Evolutionary conservation across 1,140 invertebrate species (phyloP).

Genomic region (Pemphigus obesinymphae): DNA sequence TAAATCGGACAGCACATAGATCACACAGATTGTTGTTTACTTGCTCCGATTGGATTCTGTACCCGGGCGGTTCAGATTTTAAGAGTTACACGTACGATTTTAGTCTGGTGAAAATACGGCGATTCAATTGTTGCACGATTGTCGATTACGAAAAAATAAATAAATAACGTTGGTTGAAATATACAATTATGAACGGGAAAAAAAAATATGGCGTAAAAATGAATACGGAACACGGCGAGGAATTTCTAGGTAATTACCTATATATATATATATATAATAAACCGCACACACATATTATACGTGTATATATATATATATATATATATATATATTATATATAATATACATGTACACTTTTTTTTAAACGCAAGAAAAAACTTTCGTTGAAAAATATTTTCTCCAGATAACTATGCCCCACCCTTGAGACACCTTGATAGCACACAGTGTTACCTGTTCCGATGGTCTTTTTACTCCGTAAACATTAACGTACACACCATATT

Average conservation of each 20-base stretch:
- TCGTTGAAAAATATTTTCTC: slow-evolving; percentile 41
- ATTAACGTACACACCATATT: background rate
- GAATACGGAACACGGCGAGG: background rate
- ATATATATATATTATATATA: too few species aligned
- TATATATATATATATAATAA: too few species aligned
- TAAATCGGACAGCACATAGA: background rate
- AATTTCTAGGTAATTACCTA: slow-evolving; percentile 17
- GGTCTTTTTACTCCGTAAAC: background rate
- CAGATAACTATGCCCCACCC: slow-evolving; percentile 41
- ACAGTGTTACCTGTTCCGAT: slow-evolving; percentile 35
- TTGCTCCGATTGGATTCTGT: slow-evolving; percentile 34
- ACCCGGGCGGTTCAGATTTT: slow-evolving; percentile 29
- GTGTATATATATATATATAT: too few species aligned
- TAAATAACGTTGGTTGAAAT: background rate
- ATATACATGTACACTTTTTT: too few species aligned
- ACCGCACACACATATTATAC: too few species aligned
- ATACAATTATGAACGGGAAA: background rate
- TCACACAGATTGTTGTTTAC: slow-evolving; percentile 36
- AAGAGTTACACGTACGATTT: background rate
- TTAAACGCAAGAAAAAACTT: slow-evolving; percentile 33
- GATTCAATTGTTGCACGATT: background rate
- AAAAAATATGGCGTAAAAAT: slow-evolving; percentile 5
- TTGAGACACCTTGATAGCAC: slow-evolving; percentile 32
- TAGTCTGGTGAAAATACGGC: background rate
- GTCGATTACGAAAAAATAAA: background rate